A percentile compares a stretch with the other conserved stretches of the same genome.
These are phyloP conservation scores for Macrosteles quadrilineatus DNA, from an alignment of 1,140 invertebrate genomes.

Conservation along the genomic window DNA sequence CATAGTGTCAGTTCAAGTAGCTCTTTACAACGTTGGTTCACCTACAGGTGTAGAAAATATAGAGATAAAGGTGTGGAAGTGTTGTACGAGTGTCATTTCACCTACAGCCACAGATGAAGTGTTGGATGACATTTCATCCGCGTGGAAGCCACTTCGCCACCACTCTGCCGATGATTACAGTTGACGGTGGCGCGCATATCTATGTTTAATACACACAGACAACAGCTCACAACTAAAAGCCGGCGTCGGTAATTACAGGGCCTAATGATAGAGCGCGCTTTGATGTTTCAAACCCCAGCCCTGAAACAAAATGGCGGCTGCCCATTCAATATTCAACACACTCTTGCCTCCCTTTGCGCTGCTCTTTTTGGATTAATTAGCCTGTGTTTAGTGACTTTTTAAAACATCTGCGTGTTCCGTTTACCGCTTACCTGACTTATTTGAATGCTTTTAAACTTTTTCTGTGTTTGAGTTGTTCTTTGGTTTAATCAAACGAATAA, in stretches of 20 bases:
- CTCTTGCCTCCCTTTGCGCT: background rate
- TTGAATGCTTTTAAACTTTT: too few species aligned
- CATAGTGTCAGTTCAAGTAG: too few species aligned
- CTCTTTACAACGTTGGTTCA: too few species aligned
- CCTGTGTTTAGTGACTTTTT: constrained; percentile 21
- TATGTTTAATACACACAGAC: constrained; percentile 23
- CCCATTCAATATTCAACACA: constrained; percentile 19
- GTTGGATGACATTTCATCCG: too few species aligned
- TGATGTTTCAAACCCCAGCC: constrained; percentile 20
- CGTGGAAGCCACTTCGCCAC: too few species aligned
- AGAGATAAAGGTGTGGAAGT: too few species aligned
- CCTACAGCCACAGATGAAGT: too few species aligned
- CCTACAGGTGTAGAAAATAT: too few species aligned
- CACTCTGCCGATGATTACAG: constrained; percentile 1
- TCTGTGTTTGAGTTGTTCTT: too few species aligned
- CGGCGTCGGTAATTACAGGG: constrained; percentile 16
- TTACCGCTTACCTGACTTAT: background rate
- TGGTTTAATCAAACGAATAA: too few species aligned
- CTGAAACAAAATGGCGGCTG: constrained; percentile 20
- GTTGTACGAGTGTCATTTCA: too few species aligned
- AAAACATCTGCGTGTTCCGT: background rate
- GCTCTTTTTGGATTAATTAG: constrained; percentile 10
- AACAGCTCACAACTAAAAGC: constrained; percentile 16
- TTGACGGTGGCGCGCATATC: background rate
- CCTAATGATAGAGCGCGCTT: constrained; percentile 21